Conservation (phyloP, 1,140 invertebrate species). For the Drosophila grimshawi region DNA sequence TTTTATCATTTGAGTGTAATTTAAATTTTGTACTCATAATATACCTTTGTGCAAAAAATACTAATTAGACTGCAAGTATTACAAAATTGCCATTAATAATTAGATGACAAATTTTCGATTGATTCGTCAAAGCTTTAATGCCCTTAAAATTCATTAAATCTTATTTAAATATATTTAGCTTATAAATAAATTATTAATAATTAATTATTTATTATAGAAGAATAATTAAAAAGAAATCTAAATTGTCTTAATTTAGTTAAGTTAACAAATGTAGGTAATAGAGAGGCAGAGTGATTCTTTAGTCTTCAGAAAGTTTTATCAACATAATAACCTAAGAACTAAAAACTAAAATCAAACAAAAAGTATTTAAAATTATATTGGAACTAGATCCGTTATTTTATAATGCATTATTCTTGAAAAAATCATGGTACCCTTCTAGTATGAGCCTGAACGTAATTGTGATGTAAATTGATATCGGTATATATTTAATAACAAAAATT, state of each 20-base stretch:
- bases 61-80: constrained; percentile 56
- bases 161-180: neutral
- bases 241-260: neutral
- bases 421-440: neutral
- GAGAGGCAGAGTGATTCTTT: too few species aligned
- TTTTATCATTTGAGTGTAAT: constrained; percentile 59
- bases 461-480: constrained; percentile 52
- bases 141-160: neutral
- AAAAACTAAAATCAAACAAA: neutral
- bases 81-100: constrained; percentile 15
- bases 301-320: too few species aligned
- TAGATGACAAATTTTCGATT: neutral
- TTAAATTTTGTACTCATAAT: constrained; percentile 44
- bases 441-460: neutral
- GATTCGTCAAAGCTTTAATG: neutral
- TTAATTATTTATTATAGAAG: too few species aligned
- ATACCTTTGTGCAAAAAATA: constrained; percentile 15
- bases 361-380: too few species aligned
- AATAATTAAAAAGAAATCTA: neutral
- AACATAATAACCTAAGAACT: too few species aligned
- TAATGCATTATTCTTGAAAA: neutral
- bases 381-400: neutral
- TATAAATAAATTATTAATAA: neutral
- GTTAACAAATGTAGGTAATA: neutral
- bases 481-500: constrained; percentile 62